Percentiles rank a stretch among this genome's conserved stretches.
These are phyloP conservation scores for Leptobrachium leishanense DNA, from an alignment of 2,113 vertebrate genomes.

Conservation along the genomic window DNA sequence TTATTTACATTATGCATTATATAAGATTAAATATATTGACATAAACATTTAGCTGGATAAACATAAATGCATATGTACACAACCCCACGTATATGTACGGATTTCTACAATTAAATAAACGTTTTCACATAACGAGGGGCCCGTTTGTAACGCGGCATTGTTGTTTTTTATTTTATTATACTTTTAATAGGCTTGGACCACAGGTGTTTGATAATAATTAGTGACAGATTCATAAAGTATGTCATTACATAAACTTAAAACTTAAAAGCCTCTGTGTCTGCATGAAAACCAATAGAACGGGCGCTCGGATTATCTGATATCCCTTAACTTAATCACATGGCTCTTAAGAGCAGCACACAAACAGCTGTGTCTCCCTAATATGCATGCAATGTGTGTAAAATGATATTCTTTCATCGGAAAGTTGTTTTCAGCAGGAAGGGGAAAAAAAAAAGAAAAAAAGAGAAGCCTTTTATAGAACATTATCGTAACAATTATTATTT, in stretches of 20 bases:
- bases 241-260: slow-evolving; percentile 98
- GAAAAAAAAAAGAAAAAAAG: slow-evolving; percentile 59
- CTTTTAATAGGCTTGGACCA: slow-evolving; percentile 74
- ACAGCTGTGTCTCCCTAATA: slow-evolving; percentile 98
- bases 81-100: background rate
- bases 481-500: slow-evolving; percentile 81
- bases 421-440: slow-evolving; percentile 96
- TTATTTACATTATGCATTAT: background rate
- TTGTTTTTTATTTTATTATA: slow-evolving; percentile 23
- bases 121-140: background rate
- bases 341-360: slow-evolving; percentile 96
- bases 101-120: background rate
- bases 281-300: slow-evolving; percentile 73
- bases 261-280: slow-evolving; percentile 86
- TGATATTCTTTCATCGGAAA: slow-evolving; percentile 96
- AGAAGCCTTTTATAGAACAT: slow-evolving; percentile 85
- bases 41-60: too few relatives aligned
- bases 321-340: slow-evolving; percentile 99
- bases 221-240: slow-evolving; percentile 91
- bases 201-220: slow-evolving; percentile 98
- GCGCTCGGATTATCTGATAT: slow-evolving; percentile 92
- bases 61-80: background rate
- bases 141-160: background rate
- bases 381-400: slow-evolving; percentile 98
- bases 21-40: too few relatives aligned